These are phyloP conservation scores for Tetramorium alpestre DNA, from an alignment of 1,140 invertebrate genomes.

Conservation along the genomic window DNA sequence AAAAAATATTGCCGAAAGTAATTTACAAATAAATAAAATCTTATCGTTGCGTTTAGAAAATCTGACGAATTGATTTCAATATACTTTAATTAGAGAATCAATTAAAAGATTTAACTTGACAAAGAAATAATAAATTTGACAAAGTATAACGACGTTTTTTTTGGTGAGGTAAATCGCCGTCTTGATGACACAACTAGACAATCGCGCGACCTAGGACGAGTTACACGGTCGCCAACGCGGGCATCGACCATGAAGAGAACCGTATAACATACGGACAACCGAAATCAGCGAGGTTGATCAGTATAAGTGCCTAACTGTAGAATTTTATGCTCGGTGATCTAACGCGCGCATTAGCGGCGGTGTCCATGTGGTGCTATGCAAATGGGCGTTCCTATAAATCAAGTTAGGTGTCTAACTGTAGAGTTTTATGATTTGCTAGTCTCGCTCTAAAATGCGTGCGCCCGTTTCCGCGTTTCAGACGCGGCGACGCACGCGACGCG, in stretches of 20 bases:
- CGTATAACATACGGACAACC: slow-evolving; percentile 46
- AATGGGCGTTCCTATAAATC: slow-evolving; percentile 34
- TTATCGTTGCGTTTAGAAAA: not conserved
- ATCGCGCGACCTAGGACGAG: not conserved
- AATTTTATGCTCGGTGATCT: slow-evolving; percentile 67
- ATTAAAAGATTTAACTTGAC: not conserved
- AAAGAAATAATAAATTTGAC: not conserved
- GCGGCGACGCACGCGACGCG: not conserved
- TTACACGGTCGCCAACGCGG: slow-evolving; percentile 29
- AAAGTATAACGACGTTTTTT: not conserved
- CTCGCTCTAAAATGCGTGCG: not conserved
- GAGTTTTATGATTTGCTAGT: slow-evolving; percentile 58
- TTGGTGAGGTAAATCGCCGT: not conserved
- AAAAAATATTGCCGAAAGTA: not conserved
- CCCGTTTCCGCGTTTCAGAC: not conserved
- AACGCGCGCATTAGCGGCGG: slow-evolving; percentile 20
- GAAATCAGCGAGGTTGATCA: slow-evolving; percentile 63
- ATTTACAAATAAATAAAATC: slow-evolving; percentile 6
- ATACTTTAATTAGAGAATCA: not conserved
- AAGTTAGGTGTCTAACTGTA: slow-evolving; percentile 51
- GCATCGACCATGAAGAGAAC: slow-evolving; percentile 60
- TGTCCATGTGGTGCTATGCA: slow-evolving; percentile 53
- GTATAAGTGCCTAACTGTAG: slow-evolving; percentile 71
- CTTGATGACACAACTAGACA: not conserved
- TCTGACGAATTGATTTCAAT: not conserved